Evolutionary conservation across 2,113 vertebrate species (phyloP).

Genomic region (Plotosus lineatus): DNA sequence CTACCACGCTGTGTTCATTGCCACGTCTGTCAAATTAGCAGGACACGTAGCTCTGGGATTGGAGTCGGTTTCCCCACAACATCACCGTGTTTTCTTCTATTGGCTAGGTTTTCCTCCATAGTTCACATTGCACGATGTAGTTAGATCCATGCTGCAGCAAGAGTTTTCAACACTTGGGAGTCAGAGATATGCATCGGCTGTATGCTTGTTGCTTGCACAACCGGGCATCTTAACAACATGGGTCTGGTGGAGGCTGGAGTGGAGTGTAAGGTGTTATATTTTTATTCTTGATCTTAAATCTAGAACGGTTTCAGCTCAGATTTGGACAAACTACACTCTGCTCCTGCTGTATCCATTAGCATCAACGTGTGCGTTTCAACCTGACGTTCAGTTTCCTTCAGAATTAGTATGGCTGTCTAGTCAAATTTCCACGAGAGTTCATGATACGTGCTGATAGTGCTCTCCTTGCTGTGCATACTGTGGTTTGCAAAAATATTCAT

Average conservation of each 20-base stretch:
- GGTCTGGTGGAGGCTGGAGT: neutral
- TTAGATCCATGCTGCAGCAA: neutral
- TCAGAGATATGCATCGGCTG: neutral
- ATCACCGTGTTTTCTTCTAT: neutral
- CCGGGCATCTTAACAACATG: neutral
- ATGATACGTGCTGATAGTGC: no score
- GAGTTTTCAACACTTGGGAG: neutral
- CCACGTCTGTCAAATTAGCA: constrained; percentile 11
- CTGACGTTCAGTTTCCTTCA: no score
- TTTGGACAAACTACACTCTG: neutral
- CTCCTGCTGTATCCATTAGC: neutral
- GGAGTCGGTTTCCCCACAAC: neutral
- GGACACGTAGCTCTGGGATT: neutral
- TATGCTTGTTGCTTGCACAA: no score
- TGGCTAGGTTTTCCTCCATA: neutral
- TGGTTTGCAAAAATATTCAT: no score
- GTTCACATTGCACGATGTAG: neutral
- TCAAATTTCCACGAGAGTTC: no score
- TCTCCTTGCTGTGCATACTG: no score
- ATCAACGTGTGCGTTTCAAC: neutral
- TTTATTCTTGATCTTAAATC: neutral
- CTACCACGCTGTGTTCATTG: neutral
- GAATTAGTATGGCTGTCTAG: no score
- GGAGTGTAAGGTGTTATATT: neutral
- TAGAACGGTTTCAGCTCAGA: neutral